A percentile compares a stretch with the other conserved stretches of the same genome.
These are phyloP conservation scores for Drosophila mayaguana DNA, from an alignment of 2,888 invertebrate species.

Conservation along the genomic window DNA sequence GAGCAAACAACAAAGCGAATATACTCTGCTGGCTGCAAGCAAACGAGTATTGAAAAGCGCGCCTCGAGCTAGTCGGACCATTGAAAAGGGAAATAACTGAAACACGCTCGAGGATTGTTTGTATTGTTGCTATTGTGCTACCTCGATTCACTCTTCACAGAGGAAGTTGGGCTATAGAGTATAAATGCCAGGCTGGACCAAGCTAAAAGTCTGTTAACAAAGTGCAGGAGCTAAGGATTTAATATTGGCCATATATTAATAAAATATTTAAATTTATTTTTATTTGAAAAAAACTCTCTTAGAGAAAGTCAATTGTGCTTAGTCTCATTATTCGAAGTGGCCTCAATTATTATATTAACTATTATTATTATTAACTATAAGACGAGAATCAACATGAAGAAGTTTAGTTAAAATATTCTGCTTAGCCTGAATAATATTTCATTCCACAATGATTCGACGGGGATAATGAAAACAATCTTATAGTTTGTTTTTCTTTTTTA, in stretches of 20 bases:
- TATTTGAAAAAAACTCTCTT: not conserved
- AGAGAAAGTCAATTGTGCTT: no score
- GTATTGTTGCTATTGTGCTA: not conserved
- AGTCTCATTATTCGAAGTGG: no score
- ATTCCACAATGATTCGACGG: no score
- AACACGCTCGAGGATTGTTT: conserved; percentile 4
- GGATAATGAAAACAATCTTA: no score
- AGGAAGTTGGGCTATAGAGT: no score
- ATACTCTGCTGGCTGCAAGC: not conserved
- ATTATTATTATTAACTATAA: no score
- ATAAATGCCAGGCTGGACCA: not conserved
- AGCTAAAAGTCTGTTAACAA: not conserved
- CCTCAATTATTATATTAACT: no score
- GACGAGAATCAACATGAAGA: no score
- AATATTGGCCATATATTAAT: not conserved
- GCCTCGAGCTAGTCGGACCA: conserved; percentile 12
- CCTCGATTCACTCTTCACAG: not conserved
- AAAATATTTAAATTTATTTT: not conserved
- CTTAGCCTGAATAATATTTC: no score
- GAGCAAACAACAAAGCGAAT: not conserved
- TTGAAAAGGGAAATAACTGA: conserved; percentile 18
- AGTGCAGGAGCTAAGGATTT: not conserved
- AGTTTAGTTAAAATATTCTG: no score
- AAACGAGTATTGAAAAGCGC: not conserved
- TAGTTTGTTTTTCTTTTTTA: no score